Evolutionary conservation across 2,797 vertebrate species (phyloP).

Genomic region (Helarctos malayanus): DNA sequence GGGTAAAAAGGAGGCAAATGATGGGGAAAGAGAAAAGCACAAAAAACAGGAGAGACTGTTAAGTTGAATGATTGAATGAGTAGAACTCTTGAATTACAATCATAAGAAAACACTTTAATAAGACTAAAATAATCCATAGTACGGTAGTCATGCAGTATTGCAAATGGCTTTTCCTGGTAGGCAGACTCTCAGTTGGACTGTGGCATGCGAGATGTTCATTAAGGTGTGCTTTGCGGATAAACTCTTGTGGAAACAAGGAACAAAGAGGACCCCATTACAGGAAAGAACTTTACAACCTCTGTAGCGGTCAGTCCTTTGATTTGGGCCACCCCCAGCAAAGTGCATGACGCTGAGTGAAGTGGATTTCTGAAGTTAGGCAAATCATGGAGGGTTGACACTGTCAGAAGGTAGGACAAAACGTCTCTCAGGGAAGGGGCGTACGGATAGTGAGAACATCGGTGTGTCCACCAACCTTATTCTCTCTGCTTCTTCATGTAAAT

Average conservation of each 20-base stretch:
- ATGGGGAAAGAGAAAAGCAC: background rate
- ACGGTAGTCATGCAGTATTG: fast-evolving
- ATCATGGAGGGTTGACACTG: background rate
- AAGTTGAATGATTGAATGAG: background rate
- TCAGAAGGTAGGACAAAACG: background rate
- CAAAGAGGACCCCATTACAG: background rate
- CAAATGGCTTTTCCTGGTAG: background rate
- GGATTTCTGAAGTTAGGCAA: background rate
- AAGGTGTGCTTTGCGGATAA: background rate
- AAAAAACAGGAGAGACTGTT: background rate
- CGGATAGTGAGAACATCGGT: background rate
- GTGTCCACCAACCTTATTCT: background rate
- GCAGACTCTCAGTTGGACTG: background rate
- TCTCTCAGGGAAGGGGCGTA: background rate
- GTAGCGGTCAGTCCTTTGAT: background rate
- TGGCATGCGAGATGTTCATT: no score
- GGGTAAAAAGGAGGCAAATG: background rate
- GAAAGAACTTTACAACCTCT: background rate
- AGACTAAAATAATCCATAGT: background rate
- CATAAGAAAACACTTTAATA: background rate
- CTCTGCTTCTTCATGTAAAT: background rate
- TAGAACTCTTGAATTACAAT: background rate
- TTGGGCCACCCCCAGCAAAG: background rate
- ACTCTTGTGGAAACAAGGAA: background rate
- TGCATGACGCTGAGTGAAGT: background rate